A percentile compares a stretch with the other conserved stretches of the same genome.
These are phyloP conservation scores for Anoura caudifer DNA, from an alignment of 2,113 vertebrate species.

Conservation along the genomic window DNA sequence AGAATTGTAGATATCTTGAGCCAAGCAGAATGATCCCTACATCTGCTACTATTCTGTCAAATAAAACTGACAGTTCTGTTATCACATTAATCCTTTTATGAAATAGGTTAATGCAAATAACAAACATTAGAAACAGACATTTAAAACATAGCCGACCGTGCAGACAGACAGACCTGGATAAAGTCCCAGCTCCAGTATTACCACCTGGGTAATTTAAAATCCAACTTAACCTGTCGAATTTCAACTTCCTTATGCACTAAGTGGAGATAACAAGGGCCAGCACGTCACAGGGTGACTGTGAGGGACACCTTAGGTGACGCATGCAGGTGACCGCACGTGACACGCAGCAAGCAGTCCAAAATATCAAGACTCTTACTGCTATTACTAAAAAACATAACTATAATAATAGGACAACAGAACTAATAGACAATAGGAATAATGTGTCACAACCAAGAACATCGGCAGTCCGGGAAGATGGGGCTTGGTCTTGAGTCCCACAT, in stretches of 20 bases:
- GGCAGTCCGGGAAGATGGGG: neutral
- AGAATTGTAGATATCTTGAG: neutral
- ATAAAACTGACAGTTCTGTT: neutral
- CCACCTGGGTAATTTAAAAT: neutral
- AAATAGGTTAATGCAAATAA: neutral
- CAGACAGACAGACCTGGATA: neutral
- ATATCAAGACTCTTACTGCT: neutral
- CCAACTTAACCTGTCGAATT: neutral
- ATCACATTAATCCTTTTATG: neutral
- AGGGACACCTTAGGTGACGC: neutral
- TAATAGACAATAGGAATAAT: neutral
- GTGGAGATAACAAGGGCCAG: neutral
- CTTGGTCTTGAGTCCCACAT: neutral
- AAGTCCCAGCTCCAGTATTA: neutral
- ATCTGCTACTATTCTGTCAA: neutral
- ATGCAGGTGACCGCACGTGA: fast-evolving
- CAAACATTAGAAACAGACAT: neutral
- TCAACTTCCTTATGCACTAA: neutral
- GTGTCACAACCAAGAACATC: neutral
- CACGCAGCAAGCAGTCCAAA: no score
- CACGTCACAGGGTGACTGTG: neutral
- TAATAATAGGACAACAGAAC: neutral
- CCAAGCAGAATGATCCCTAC: neutral
- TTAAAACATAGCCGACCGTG: neutral
- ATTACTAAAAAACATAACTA: neutral